Conservation (phyloP, 2,113 vertebrate species). For the Brienomyrus longianalis region DNA sequence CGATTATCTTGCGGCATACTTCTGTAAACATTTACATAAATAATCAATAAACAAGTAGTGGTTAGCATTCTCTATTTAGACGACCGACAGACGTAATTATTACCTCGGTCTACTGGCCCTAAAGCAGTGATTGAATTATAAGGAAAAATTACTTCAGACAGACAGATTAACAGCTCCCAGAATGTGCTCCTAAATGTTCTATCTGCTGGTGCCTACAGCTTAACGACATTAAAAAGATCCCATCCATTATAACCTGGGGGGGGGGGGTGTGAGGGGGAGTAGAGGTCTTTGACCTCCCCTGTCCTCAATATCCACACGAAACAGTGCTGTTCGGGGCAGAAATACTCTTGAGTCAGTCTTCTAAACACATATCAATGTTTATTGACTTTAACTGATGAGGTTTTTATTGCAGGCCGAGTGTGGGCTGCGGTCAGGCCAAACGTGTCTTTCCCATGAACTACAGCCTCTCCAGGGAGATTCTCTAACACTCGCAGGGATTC, state of each 20-base stretch:
- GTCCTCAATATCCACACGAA: neutral
- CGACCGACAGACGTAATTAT: neutral
- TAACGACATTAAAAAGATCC: neutral
- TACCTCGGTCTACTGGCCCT: neutral
- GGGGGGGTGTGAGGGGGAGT: neutral
- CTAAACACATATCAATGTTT: slow-evolving; percentile 8
- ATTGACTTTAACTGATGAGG: neutral
- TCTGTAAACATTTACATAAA: neutral
- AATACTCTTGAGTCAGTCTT: neutral
- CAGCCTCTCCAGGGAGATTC: neutral
- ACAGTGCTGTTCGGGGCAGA: neutral
- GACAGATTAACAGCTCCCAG: neutral
- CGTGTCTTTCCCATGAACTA: neutral
- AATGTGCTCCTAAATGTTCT: neutral
- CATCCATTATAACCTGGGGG: neutral
- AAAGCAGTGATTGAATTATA: neutral
- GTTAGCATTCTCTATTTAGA: neutral
- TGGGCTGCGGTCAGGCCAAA: neutral
- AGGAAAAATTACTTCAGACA: neutral
- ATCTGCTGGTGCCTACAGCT: neutral
- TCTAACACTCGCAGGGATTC: neutral
- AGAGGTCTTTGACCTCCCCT: neutral
- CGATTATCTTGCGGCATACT: neutral
- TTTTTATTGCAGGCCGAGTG: neutral
- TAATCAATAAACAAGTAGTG: neutral